Evolutionary conservation across 2,888 invertebrate species (phyloP).

Genomic region (Apodemia mormo): DNA sequence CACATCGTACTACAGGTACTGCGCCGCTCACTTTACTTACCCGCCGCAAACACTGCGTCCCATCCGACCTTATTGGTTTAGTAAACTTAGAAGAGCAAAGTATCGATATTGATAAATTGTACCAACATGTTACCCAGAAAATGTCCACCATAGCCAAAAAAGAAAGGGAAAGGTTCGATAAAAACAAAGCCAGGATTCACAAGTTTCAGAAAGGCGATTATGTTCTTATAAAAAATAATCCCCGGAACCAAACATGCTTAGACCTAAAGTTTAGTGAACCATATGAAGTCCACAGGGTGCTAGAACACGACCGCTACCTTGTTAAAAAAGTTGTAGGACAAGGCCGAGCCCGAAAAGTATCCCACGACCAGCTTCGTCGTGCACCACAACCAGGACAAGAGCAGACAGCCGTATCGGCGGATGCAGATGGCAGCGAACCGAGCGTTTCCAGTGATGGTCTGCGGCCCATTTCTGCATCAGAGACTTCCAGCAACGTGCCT

Average conservation of each 20-base stretch:
- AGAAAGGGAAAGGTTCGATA: conserved; percentile 35
- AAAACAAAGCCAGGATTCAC: conserved; percentile 26
- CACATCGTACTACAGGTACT: conserved; percentile 33
- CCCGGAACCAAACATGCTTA: conserved; percentile 36
- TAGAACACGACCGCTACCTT: conserved; percentile 37
- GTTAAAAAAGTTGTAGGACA: conserved; percentile 33
- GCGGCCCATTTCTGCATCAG: too few species aligned
- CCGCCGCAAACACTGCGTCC: conserved; percentile 32
- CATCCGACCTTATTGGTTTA: conserved; percentile 31
- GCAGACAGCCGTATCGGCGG: conserved; percentile 32
- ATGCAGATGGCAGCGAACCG: neutral
- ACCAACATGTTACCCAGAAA: conserved; percentile 33
- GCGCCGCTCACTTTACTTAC: conserved; percentile 37
- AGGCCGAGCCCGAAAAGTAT: conserved; percentile 37
- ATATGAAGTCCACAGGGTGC: conserved; percentile 31
- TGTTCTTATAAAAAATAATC: conserved; percentile 36
- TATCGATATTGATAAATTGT: conserved; percentile 30
- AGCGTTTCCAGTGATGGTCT: too few species aligned
- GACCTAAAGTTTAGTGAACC: conserved; percentile 36
- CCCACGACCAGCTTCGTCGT: conserved; percentile 36
- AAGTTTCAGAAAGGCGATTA: conserved; percentile 33
- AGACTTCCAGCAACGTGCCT: too few species aligned
- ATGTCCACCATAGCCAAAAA: conserved; percentile 26
- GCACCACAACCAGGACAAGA: conserved; percentile 34
- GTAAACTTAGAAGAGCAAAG: too few species aligned